Conservation (phyloP, 2,888 invertebrate genomes). For the Apamea crenata region DNA sequence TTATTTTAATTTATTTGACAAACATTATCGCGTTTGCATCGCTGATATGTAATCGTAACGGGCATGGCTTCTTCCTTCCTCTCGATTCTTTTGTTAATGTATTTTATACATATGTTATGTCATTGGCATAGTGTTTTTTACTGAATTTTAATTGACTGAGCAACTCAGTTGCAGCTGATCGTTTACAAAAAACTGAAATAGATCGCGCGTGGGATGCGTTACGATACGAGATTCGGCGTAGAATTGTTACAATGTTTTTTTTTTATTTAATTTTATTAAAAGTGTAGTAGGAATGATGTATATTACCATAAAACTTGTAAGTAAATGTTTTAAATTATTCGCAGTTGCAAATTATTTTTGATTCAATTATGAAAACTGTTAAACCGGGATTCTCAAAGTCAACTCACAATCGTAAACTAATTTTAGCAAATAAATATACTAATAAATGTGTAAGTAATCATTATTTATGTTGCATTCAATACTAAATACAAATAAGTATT, state of each 20-base stretch:
- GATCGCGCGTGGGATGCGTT: constrained; percentile 14
- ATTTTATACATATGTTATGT: constrained; percentile 16
- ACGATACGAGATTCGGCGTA: not conserved
- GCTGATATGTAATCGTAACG: constrained; percentile 12
- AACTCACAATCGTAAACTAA: not conserved
- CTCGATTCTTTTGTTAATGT: constrained; percentile 33
- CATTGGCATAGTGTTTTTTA: constrained; percentile 4
- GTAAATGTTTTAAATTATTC: not conserved
- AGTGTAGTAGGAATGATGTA: not conserved
- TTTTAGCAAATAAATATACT: constrained; percentile 2
- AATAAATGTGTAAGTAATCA: constrained; percentile 1
- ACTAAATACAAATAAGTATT: constrained; percentile 27
- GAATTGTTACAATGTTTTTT: constrained; percentile 4
- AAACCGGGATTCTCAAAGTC: not conserved
- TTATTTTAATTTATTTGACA: constrained; percentile 26
- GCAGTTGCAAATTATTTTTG: not conserved
- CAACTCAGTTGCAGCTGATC: not conserved
- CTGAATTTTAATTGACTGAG: constrained; percentile 26
- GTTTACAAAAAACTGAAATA: constrained; percentile 38
- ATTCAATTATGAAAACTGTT: not conserved
- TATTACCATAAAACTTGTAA: not conserved
- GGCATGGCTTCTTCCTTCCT: constrained; percentile 34
- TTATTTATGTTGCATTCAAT: constrained; percentile 17
- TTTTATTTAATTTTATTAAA: not conserved
- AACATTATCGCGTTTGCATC: constrained; percentile 2